Base-by-base conservation (phyloP, 1,140 invertebrate genomes). In the Dryas iulia region DNA sequence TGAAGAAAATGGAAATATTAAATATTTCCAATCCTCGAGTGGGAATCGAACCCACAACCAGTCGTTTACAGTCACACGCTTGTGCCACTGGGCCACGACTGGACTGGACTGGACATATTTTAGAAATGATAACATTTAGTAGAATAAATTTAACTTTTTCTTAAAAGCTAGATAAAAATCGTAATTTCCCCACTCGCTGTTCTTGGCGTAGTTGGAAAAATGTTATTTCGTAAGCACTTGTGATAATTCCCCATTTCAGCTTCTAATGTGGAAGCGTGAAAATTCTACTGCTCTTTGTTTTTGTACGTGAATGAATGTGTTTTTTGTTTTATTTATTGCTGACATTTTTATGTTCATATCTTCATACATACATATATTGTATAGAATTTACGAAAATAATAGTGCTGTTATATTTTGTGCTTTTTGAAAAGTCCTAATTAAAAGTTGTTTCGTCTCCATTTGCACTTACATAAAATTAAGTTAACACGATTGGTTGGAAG, bases 111-210 rank as follows among this genome's bases (percentile, higher is more conserved):
- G n/a, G n/a, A n/a, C n/a, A n/a, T n/a, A n/a, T n/a, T n/a, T 10
- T 10, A 33, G 1, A 8, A 35, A n/a, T 35, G 33, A n/a, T 6
- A 14, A 35, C 33, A 14, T 14, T 35, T 35, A 35, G 12, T 14
- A 14, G 33, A 35, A 35, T 35, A 47, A 21, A 47, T 47, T 47
- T 47, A 3, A 10, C 3, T n/a, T 35, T 21, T 4, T 18, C 18
- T 21, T 47, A 47, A 47, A 47, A 47, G 26, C 39, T 21, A 24
- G 58, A 59, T 39, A 59, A 47, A 59, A 39, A 39, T 60, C 33
- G 31, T 25, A 47, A 60, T 35, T 39, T 39, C 59, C 23, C 8
- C 28, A 28, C 14, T 47, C 3, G n/a, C 11, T 47, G 25, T 60
- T 60, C 18, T 47, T 60, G 23, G 33, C 24, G 33, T 23, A 60